Conservation (phyloP, 2,797 vertebrate species). For the Sebastiscus tertius region DNA sequence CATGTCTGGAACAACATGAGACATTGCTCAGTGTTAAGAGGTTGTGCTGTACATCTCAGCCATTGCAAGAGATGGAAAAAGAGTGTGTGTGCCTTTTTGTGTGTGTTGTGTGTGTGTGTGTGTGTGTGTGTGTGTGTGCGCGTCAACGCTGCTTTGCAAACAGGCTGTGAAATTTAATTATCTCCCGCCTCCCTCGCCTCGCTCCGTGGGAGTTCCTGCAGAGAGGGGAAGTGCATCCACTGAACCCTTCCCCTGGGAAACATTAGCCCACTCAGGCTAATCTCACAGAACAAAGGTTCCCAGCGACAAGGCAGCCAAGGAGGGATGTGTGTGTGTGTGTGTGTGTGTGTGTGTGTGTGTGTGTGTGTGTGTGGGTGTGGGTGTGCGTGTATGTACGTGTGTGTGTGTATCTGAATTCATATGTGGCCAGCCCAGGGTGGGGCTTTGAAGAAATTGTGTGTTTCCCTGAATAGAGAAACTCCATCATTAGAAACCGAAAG, state of each 20-base stretch:
- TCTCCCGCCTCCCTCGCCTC: conserved; percentile 83
- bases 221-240: conserved; percentile 87
- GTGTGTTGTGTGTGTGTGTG: conserved; percentile 28
- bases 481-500: conserved; percentile 3
- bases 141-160: conserved; percentile 75
- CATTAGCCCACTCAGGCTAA: conserved; percentile 88
- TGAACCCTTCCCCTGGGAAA: conserved; percentile 87
- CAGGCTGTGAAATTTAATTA: conserved; percentile 90
- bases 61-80: conserved; percentile 40
- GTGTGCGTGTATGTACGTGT: conserved; percentile 18
- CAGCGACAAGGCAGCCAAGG: conserved; percentile 80
- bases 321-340: conserved; percentile 61
- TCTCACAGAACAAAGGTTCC: conserved; percentile 87
- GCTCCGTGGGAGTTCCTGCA: conserved; percentile 82
- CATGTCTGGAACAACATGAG: conserved; percentile 51
- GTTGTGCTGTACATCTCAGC: conserved; percentile 57
- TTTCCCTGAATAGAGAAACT: conserved; percentile 20
- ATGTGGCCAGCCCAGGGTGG: conserved; percentile 16
- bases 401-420: conserved; percentile 36
- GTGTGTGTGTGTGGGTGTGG: conserved; percentile 28
- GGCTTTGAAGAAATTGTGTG: conserved; percentile 15
- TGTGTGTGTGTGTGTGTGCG: conserved; percentile 36
- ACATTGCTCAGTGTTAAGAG: conserved; percentile 43
- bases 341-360: conserved; percentile 24
- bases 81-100: conserved; percentile 20